Evolutionary conservation across 2,113 vertebrate genomes (phyloP), one percentile per base, ranked within the genome.

Genomic region (Ageneiosus marmoratus): DNA sequence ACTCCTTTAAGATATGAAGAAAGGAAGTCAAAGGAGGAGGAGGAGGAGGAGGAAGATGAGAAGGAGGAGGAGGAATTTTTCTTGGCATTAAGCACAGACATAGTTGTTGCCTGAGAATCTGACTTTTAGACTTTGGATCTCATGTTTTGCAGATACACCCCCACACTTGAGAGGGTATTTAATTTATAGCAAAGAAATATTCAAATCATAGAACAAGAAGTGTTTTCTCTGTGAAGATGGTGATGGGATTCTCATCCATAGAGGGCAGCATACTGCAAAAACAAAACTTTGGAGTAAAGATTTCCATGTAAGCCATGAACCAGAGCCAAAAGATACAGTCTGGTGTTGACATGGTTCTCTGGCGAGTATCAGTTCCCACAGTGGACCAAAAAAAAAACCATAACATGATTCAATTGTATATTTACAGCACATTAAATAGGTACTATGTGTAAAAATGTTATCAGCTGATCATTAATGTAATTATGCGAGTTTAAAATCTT

Each of bases 221-320:
- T 70, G 18, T 72, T 44, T 81, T 58, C 34, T 70, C 34, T 29
- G 32, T 16, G 70, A 32, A 55, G 79, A 13, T 56, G 16, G 22
- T 44, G 67, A 44, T 10, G 12, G 46, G 9, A 73, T 22, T 44
- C 15, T 69, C 34, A 69, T 51, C 81, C n/a, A 16, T 46, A 67
- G 73, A 63, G 56, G 73, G 73, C n/a, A 60, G 69, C 60, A 53
- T 41, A 48, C 50, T 67, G 46, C 60, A 77, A 53, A 81, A 53
- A 55, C n/a, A 56, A 22, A n/a, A 20, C 8, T 4, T 34, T 8
- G 27, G 4, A 12, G 4, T 37, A 48, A 51, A 53, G 44, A 51
- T 41, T 41, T 20, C 51, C 16, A 56, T n/a, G 48, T 7, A 70
- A 10, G 1, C 51, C 22, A 6, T 56, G 51, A 81, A 27, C 34